Percentiles rank a stretch among this genome's conserved stretches.
Conservation (phyloP, 2,888 invertebrate species). For the Cryptus viduatorius region DNA sequence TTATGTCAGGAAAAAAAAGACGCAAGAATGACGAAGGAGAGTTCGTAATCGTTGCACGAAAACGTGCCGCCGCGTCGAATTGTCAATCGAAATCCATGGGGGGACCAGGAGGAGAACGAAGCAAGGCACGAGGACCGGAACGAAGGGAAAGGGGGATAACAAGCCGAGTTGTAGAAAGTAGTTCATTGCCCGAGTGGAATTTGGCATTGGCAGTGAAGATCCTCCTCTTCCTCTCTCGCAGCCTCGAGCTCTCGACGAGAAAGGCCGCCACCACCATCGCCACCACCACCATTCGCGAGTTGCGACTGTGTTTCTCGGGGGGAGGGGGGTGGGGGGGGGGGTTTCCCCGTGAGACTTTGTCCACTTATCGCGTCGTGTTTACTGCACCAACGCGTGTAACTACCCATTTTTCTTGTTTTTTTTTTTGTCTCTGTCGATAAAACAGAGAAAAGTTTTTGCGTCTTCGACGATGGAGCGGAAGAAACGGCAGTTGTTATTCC, state of each 20-base stretch:
- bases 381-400: neutral
- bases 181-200: conserved; percentile 79
- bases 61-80: conserved; percentile 19
- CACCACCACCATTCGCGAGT: conserved; percentile 39
- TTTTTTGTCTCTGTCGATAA: neutral
- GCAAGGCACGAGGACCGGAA: neutral
- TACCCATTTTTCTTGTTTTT: neutral
- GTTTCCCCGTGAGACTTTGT: neutral
- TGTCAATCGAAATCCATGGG: conserved; percentile 25
- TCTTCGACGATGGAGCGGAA: conserved; percentile 1
- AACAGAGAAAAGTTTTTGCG: neutral
- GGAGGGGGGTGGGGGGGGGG: neutral
- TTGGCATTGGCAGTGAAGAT: conserved; percentile 80
- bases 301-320: conserved; percentile 4
- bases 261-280: conserved; percentile 63
- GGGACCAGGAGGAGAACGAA: conserved; percentile 11
- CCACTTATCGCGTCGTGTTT: neutral
- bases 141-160: conserved; percentile 46
- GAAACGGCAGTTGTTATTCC: conserved; percentile 47
- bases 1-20: conserved; percentile 50
- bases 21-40: neutral
- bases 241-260: conserved; percentile 70
- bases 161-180: conserved; percentile 75
- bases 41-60: conserved; percentile 17
- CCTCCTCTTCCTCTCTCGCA: conserved; percentile 50